Evolutionary conservation across 92 coral and sea anemone species (phyloP), one percentile per base, ranked within the genome.

Genomic region (Diadumene lineata): DNA sequence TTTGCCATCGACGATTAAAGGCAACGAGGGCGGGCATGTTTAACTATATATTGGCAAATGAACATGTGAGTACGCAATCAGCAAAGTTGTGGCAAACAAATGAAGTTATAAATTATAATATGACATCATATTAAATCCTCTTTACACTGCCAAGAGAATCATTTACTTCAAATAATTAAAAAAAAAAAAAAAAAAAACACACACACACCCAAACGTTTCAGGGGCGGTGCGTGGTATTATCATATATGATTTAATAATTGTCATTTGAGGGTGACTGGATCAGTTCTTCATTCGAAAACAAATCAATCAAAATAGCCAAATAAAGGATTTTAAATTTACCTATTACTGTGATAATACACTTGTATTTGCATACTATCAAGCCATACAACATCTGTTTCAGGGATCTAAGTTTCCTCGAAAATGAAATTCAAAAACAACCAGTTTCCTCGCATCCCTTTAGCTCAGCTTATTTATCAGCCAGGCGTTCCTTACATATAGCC

Each of bases 21-120:
- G 93, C 94, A 33, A 90, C 87, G 34, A 94, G 76, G 13, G 97
- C 89, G 11, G 98, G 98, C 98, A 94, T n/a, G n/a, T n/a, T n/a
- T n/a, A n/a, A 72, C 7, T 44, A 7, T 19, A 69, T 4, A 34
- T 61, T 69, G n/a, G 43, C 46, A 67, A 13, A 38, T 4, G 48
- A 38, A 38, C 48, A 38, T n/a, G n/a, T n/a, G n/a, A n/a, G n/a
- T n/a, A n/a, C n/a, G n/a, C 19, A 1, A 27, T 21, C 21, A 7
- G 50, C 46, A 38, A 24, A 18, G 68, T 26, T 25, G 68, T 31
- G 15, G 19, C 0, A 64, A 64, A 38, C 48, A 6, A 4, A 38
- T 38, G 48, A 38, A 4, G 13, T 38, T 13, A 38, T 13, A 4
- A 13, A 38, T 38, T 38, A 6, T 4, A 38, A 38, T n/a, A n/a